These are phyloP conservation scores for Rafetus swinhoei DNA, from an alignment of 2,113 vertebrate species.

Conservation along the genomic window DNA sequence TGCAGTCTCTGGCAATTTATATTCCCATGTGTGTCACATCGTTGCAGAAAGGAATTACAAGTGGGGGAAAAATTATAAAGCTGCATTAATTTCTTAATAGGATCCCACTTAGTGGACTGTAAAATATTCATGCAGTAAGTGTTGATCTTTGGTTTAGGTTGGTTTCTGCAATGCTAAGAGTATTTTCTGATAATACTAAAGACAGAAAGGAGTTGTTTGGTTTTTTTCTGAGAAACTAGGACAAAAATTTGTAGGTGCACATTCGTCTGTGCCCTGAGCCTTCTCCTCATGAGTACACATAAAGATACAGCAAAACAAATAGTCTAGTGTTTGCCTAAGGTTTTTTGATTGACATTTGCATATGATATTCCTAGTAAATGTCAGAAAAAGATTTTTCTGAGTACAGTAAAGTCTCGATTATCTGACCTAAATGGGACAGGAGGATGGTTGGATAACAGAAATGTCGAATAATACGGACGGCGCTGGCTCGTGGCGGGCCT, in stretches of 20 bases:
- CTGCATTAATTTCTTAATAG: slow-evolving; percentile 42
- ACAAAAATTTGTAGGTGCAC: background rate
- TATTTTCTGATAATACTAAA: background rate
- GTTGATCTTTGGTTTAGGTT: background rate
- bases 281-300: rapidly evolving
- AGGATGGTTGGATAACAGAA: too few species aligned
- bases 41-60: slow-evolving; percentile 18
- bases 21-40: background rate
- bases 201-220: background rate
- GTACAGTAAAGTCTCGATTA: too few species aligned
- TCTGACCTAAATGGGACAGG: too few species aligned
- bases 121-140: slow-evolving; percentile 16
- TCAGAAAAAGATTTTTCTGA: background rate
- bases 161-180: rapidly evolving
- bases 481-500: too few species aligned
- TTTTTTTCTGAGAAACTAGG: background rate
- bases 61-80: background rate
- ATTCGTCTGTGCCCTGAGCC: rapidly evolving
- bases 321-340: background rate
- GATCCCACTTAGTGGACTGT: background rate
- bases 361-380: background rate
- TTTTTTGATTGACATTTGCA: background rate
- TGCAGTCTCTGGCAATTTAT: slow-evolving; percentile 1
- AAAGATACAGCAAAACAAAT: background rate
- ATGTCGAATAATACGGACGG: too few species aligned